A percentile compares a stretch with the other conserved stretches of the same genome.
Conservation (phyloP, 2,113 vertebrate genomes). For the Emberiza fucata region DNA sequence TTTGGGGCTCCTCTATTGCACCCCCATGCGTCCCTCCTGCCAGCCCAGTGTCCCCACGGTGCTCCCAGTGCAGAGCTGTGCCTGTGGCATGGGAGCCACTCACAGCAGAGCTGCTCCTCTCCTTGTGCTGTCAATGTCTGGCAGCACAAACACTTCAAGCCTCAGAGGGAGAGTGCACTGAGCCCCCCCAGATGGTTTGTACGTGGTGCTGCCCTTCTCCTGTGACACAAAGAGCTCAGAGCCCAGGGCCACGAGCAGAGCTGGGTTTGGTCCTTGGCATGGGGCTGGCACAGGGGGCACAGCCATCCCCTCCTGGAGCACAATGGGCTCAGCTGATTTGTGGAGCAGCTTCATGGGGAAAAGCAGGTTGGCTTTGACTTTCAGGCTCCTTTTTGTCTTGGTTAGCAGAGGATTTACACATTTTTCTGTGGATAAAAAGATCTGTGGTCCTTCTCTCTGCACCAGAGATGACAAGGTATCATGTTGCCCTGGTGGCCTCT, state of each 20-base stretch:
- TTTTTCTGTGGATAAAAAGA: neutral
- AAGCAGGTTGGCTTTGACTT: neutral
- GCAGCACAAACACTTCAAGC: neutral
- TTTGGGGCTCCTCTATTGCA: neutral
- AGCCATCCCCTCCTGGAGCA: neutral
- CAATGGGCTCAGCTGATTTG: neutral
- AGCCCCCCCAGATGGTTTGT: fast-evolving
- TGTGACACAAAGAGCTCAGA: neutral
- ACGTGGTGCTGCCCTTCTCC: fast-evolving
- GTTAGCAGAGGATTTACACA: neutral
- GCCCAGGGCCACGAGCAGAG: fast-evolving
- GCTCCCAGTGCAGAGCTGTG: neutral
- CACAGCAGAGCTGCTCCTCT: neutral
- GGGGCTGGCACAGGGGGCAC: fast-evolving
- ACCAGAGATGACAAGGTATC: neutral
- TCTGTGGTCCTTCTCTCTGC: neutral
- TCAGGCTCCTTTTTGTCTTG: neutral
- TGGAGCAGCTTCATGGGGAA: neutral
- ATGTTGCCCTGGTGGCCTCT: neutral
- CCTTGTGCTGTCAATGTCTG: neutral
- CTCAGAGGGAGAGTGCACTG: neutral
- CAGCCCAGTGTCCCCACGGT: fast-evolving
- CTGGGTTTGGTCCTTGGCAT: fast-evolving
- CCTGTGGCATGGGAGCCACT: fast-evolving
- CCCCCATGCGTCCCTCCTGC: neutral